Evolutionary conservation across 2,888 invertebrate species (phyloP).

Genomic region (Abrostola triplasia): DNA sequence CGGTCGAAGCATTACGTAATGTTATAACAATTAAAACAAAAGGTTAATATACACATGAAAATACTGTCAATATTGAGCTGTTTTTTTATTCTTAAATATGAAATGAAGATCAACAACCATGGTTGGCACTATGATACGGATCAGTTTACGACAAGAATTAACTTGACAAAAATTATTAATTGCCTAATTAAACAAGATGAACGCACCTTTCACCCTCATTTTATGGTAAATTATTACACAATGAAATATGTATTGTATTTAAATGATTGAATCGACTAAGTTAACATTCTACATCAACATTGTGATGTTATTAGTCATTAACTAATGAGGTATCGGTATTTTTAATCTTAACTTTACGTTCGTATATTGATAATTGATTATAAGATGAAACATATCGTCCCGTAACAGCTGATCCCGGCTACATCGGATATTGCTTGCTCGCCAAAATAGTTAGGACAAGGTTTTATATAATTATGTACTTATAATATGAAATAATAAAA

Average conservation of each 20-base stretch:
- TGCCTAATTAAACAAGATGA: not conserved
- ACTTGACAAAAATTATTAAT: not conserved
- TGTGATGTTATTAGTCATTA: not conserved
- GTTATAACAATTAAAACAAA: not conserved
- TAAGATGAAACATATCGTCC: not conserved
- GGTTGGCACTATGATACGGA: slow-evolving; percentile 66
- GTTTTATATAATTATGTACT: too few relatives aligned
- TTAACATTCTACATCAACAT: too few relatives aligned
- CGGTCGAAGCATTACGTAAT: not conserved
- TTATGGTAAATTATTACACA: too few relatives aligned
- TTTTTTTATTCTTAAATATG: slow-evolving; percentile 16
- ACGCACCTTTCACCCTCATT: not conserved
- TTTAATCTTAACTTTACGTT: not conserved
- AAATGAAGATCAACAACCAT: slow-evolving; percentile 19
- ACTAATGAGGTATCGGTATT: slow-evolving; percentile 1
- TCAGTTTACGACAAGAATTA: too few relatives aligned
- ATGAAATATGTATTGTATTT: too few relatives aligned
- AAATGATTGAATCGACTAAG: too few relatives aligned
- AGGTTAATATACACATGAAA: slow-evolving; percentile 9
- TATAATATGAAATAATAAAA: too few relatives aligned
- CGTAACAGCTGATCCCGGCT: not conserved
- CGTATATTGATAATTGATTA: not conserved
- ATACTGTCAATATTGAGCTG: slow-evolving; percentile 48
- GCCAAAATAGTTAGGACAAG: too few relatives aligned
- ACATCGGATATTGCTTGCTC: too few relatives aligned